Evolutionary conservation across 2,113 vertebrate species (phyloP), one percentile per base, ranked within the genome.

Genomic region (Alligator mississippiensis): DNA sequence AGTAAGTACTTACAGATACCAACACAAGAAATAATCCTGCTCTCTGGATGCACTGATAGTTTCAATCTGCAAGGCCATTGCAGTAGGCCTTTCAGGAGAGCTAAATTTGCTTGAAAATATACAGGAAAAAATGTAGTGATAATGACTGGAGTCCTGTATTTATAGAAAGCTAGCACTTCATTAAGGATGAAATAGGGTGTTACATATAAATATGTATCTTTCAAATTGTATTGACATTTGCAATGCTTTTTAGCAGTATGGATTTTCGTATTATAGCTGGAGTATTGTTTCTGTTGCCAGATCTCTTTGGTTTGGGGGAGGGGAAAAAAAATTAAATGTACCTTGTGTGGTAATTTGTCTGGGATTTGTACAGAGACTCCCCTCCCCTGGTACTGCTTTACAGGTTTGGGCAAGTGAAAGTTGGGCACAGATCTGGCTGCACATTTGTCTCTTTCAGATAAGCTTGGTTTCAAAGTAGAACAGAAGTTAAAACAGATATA

Each of bases 41-140:
- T 2, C 11, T 6, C 4, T 0, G 1, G 17, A 1, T 0, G 70
- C 15, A 21, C 72, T 4, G 18, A 38, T 16, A n/a, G 13, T 28
- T 25, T 60, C 60, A 11, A 17, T 12, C 62, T 1, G 0, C 57
- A n/a, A 58, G 47, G 25, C 30, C 0, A 0, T 5, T 6, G 64
- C 22, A 5, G 76, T 47, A 34, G 11, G 59, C 30, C 34, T 28
- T 54, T 10, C 47, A 47, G 38, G 60, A 25, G 47, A 2, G 0
- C 4, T 2, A 27, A 59, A 6, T 25, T 27, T 9, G 61, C 61
- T 63, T 3, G 24, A 21, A 25, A 38, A 38, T 59, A 54, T 70
- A 47, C 47, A 47, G 84, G 66, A 38, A 62, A 76, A 4, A 27
- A 3, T 9, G 21, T 19, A 3, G 22, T 28, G 84, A 54, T 17